Evolutionary conservation across 2,113 vertebrate genomes (phyloP).

Genomic region (Prolemur simus): DNA sequence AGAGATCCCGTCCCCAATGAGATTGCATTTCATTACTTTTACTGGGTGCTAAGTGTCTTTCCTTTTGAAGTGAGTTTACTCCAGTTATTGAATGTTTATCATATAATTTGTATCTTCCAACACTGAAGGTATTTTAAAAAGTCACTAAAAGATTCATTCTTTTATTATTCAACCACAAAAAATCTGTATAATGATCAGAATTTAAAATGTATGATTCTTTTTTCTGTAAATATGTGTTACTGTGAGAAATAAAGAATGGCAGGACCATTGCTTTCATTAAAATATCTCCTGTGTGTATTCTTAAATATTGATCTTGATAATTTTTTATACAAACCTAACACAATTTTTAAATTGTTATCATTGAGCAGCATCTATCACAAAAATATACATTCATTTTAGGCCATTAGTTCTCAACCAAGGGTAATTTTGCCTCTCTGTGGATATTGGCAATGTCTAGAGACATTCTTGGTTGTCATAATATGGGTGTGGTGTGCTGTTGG

Average conservation of each 20-base stretch:
- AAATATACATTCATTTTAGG: neutral
- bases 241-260: conserved; percentile 76
- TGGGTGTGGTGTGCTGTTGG: neutral
- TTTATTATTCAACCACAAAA: conserved; percentile 47
- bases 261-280: conserved; percentile 75
- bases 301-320: conserved; percentile 71
- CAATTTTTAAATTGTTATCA: neutral
- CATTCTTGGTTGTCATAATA: neutral
- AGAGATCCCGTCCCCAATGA: neutral
- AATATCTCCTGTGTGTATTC: conserved; percentile 61
- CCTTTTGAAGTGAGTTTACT: conserved; percentile 11
- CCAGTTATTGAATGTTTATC: neutral
- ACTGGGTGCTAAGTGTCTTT: conserved; percentile 22
- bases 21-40: neutral
- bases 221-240: conserved; percentile 74
- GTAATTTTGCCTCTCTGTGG: neutral
- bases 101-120: conserved; percentile 25
- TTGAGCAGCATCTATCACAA: neutral
- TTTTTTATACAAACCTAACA: conserved; percentile 63
- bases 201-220: conserved; percentile 64
- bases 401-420: neutral
- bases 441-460: neutral
- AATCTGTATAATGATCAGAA: conserved; percentile 38
- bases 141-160: conserved; percentile 24
- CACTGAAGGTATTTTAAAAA: neutral